Evolutionary conservation across 2,113 vertebrate species (phyloP), one percentile per base, ranked within the genome.

Genomic region (Axis porcinus): DNA sequence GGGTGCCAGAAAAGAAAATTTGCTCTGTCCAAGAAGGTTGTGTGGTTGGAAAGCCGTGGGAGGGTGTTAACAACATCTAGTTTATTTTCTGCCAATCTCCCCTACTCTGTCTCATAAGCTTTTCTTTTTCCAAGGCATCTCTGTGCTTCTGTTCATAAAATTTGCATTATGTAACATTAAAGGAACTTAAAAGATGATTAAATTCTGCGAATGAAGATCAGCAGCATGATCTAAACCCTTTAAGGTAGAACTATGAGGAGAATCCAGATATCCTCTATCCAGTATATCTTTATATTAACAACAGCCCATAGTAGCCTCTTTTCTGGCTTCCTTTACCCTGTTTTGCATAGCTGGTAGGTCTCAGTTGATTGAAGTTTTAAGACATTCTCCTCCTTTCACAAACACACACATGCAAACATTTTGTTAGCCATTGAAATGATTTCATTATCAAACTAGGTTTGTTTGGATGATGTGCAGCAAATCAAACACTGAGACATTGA

Each of bases 11-110:
- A 96, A 62, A 94, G 23, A 95, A 94, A 89, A 94, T 36, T 86
- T 40, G n/a, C 55, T 78, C 67, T 97, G 60, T 67, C 33, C 36
- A 88, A 95, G 86, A 45, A 95, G 89, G 16, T 64, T 45, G 30
- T 96, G 17, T 95, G 90, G 89, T 89, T 95, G 70, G 92, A 93
- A 96, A 96, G 86, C 55, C 0, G 52, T 96, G 84, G 83, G 94
- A 89, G 83, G 33, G 28, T 84, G 60, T 93, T 96, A 93, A 76
- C 28, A 93, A n/a, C 54, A 57, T 84, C 40, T 84, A 74, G 64
- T 97, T 93, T 97, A 28, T 86, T 89, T 95, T 52, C 40, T 93
- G 92, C 28, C 11, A 40, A 13, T 62, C 6, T 1, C 19, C 2
- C 36, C 10, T 27, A 33, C 15, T 52, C 7, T 88, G 91, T 81